Conservation (phyloP, 2,888 invertebrate species). For the Parochlus steinenii region DNA sequence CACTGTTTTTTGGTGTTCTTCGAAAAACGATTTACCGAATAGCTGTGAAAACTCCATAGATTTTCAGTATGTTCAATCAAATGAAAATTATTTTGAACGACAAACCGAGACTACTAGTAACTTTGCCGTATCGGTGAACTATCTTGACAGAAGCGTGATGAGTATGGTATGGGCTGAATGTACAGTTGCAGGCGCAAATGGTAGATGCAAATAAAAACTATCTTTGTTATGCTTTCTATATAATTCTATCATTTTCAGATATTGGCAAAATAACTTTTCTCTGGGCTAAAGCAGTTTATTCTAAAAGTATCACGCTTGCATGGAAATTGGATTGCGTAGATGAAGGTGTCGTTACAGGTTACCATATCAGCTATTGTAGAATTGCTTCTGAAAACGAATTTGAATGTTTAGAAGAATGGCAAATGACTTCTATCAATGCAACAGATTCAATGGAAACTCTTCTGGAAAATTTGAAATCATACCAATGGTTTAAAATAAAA, state of each 20-base stretch:
- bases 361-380: slow-evolving; percentile 5
- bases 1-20: slow-evolving; percentile 5
- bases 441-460: no score
- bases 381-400: not conserved
- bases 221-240: not conserved
- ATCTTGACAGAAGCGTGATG: not conserved
- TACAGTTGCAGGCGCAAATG: slow-evolving; percentile 5
- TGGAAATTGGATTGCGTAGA: slow-evolving; percentile 11
- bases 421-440: no score
- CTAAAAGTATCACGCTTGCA: not conserved
- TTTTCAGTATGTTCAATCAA: not conserved
- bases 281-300: not conserved
- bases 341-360: slow-evolving; percentile 3
- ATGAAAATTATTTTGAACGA: not conserved
- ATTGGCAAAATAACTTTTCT: slow-evolving; percentile 6
- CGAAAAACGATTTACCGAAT: slow-evolving; percentile 7
- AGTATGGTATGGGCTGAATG: slow-evolving; percentile 10
- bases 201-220: not conserved
- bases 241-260: slow-evolving; percentile 3
- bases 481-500: slow-evolving; percentile 4
- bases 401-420: not conserved
- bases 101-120: not conserved
- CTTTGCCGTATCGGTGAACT: slow-evolving; percentile 5
- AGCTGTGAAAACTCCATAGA: slow-evolving; percentile 6
- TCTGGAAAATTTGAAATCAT: slow-evolving; percentile 4